phyloP scores from a whole-genome alignment of 2,888 invertebrate species.

The Epinotia demarniana region DNA sequence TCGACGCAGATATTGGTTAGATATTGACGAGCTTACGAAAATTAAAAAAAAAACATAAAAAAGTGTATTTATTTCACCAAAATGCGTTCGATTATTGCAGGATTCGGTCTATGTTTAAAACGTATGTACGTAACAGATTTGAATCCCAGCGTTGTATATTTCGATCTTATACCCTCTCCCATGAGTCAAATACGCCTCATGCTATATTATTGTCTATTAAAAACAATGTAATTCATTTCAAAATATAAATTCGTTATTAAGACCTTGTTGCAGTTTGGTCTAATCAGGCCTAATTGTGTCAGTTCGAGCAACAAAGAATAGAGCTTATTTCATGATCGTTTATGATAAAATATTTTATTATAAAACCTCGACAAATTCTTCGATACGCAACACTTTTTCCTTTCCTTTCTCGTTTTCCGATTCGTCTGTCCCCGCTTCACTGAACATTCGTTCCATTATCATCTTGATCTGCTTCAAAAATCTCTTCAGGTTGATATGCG shows the following conservation, averaged over 20 bases:
- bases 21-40: too few species aligned
- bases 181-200: too few species aligned
- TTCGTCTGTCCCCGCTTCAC: constrained; percentile 54
- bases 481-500: constrained; percentile 74
- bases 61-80: background rate
- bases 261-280: background rate
- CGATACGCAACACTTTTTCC: constrained; percentile 64
- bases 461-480: constrained; percentile 74
- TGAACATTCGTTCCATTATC: constrained; percentile 70
- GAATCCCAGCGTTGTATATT: background rate
- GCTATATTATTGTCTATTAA: too few species aligned
- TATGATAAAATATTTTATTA: background rate
- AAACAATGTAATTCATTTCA: too few species aligned
- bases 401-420: constrained; percentile 47
- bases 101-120: background rate
- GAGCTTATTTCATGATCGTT: background rate
- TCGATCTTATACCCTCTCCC: too few species aligned
- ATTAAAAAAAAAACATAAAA: background rate
- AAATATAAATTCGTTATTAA: too few species aligned
- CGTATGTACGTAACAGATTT: constrained; percentile 12
- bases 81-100: too few species aligned
- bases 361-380: constrained; percentile 72
- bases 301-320: background rate
- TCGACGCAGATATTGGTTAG: background rate
- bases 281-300: background rate